Conservation (phyloP, 2,888 invertebrate genomes). For the Sinodicranocentrus sp. region DNA sequence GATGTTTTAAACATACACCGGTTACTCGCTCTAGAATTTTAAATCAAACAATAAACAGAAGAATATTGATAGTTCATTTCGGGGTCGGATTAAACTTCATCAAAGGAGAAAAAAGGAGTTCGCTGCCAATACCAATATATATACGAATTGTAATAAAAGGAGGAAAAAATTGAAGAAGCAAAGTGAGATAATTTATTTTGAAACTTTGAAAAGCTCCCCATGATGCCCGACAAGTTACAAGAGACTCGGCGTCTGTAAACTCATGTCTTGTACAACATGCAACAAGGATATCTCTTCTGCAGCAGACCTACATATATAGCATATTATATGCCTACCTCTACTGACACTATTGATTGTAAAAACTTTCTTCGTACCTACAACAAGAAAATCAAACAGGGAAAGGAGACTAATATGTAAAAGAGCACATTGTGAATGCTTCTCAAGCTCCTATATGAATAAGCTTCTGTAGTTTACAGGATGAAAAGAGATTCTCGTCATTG, state of each 20-base stretch:
- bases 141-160: slow-evolving; percentile 11
- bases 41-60: slow-evolving; percentile 10
- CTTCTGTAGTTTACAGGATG: slow-evolving; percentile 14
- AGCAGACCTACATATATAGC: background rate
- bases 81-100: background rate
- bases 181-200: slow-evolving; percentile 66
- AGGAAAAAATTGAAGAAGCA: slow-evolving; percentile 56
- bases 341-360: background rate
- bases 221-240: slow-evolving; percentile 64
- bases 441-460: slow-evolving; percentile 20
- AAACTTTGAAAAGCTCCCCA: slow-evolving; percentile 65
- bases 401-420: background rate
- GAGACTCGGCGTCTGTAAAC: slow-evolving; percentile 63
- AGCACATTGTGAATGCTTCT: background rate
- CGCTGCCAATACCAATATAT: background rate
- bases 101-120: background rate
- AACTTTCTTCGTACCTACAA: slow-evolving; percentile 6
- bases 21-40: background rate
- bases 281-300: background rate
- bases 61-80: slow-evolving; percentile 24
- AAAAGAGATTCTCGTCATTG: background rate
- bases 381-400: slow-evolving; percentile 3
- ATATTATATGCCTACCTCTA: background rate
- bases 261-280: slow-evolving; percentile 46
- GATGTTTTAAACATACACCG: slow-evolving; percentile 16